Evolutionary conservation across 2,888 invertebrate genomes (phyloP).

Genomic region (Euphydryas editha): DNA sequence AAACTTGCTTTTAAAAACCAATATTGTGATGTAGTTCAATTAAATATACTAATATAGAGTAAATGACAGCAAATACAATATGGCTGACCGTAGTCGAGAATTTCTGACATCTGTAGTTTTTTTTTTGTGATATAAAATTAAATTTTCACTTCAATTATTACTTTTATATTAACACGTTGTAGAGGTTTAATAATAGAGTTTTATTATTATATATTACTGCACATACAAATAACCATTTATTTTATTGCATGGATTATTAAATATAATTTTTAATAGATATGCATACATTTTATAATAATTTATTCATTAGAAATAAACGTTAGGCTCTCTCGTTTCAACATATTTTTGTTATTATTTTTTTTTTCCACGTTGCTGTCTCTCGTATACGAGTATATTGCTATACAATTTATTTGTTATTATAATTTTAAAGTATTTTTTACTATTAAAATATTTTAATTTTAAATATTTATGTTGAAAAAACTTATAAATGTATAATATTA

Average conservation of each 20-base stretch:
- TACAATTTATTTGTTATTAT: neutral
- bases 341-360: neutral
- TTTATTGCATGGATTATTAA: neutral
- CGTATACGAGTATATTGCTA: slow-evolving; percentile 9
- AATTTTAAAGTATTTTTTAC: neutral
- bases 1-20: too few relatives aligned
- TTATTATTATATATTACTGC: too few relatives aligned
- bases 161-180: too few relatives aligned
- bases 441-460: neutral
- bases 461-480: neutral
- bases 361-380: slow-evolving; percentile 27
- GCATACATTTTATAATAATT: neutral
- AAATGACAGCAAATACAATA: too few relatives aligned
- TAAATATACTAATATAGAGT: too few relatives aligned
- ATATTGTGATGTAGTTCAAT: too few relatives aligned
- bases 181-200: too few relatives aligned
- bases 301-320: slow-evolving; percentile 45
- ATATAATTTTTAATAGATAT: neutral
- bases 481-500: neutral
- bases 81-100: too few relatives aligned
- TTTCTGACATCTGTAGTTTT: too few relatives aligned
- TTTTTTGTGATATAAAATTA: too few relatives aligned
- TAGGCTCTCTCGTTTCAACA: slow-evolving; percentile 54
- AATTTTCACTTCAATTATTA: too few relatives aligned
- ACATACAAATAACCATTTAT: too few relatives aligned